Evolutionary conservation across 2,113 vertebrate genomes (phyloP), one percentile per base, ranked within the genome.

Genomic region (Carlito syrichta): DNA sequence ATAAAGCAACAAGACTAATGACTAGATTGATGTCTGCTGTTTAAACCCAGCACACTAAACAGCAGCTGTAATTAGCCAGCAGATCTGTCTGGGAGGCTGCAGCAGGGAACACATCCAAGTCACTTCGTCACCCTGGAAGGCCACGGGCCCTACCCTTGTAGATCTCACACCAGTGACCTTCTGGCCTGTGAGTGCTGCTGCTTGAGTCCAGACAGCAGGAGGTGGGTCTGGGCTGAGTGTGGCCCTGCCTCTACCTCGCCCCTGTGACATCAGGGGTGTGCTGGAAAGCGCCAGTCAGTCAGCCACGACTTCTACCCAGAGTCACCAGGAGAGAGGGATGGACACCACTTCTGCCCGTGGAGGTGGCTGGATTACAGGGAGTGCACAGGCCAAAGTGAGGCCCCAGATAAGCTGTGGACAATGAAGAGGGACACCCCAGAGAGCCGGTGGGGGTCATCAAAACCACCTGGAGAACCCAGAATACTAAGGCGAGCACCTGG

Each of bases 1-100:
- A 97, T 82, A 97, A 96, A 96, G 97, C 94, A 96, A 88, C 96
- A 94, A 93, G 92, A 97, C 96, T 97, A 98, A 98, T 96, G 97
- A 98, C 96, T 94, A 87, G 97, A 98, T 97, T 96, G 97, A 98
- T 97, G 97, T 96, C 97, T 97, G 96, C 98, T 95, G 96, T 94
- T 98, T 96, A 97, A 98, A 95, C 90, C 88, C 91, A 92, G 97
- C 78, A 89, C 97, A 97, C 97, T 93, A 82, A 96, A 97, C 95
- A 96, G 96, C 93, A 95, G 96, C 95, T 89, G 97, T 96, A 97
- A 98, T 98, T 97, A 98, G 98, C 94, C 12, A 0, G 97, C 95
- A 97, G 97, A 97, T 97, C 97, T 98, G 96, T 97, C 97, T 97
- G 97, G 97, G 98, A 97, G 96, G 94, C 97, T 56, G 13, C 71